Evolutionary conservation across 2,888 invertebrate species (phyloP).

Genomic region (Toxonevra muliebris): DNA sequence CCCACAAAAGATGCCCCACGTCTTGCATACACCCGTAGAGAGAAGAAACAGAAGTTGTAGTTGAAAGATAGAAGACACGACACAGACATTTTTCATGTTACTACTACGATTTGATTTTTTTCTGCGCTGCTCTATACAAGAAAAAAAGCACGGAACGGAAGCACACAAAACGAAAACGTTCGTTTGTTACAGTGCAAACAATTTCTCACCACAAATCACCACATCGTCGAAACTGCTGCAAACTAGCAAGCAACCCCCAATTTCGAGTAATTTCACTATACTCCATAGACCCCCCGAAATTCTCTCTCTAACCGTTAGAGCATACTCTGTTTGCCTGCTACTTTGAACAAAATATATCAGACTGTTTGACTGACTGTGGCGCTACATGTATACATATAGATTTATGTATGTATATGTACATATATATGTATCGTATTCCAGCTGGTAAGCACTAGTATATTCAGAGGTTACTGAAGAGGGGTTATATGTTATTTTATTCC

Average conservation of each 20-base stretch:
- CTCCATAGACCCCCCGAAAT: background rate
- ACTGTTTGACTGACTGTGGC: too few relatives aligned
- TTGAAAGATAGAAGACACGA: conserved; percentile 47
- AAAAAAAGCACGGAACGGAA: background rate
- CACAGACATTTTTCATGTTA: conserved; percentile 57
- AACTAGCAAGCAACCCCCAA: background rate
- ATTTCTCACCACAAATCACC: conserved; percentile 28
- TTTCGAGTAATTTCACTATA: background rate
- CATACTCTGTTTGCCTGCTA: too few relatives aligned
- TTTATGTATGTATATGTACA: too few relatives aligned
- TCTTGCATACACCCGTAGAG: background rate
- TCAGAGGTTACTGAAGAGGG: too few relatives aligned
- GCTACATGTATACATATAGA: too few relatives aligned
- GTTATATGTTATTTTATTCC: too few relatives aligned
- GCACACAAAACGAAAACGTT: conserved; percentile 16
- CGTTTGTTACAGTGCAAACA: conserved; percentile 42
- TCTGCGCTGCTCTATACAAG: background rate
- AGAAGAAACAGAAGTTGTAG: background rate
- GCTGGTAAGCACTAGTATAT: too few relatives aligned
- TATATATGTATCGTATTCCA: too few relatives aligned
- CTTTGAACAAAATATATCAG: too few relatives aligned
- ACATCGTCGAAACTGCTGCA: conserved; percentile 13
- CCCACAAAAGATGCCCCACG: background rate
- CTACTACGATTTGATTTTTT: conserved; percentile 39
- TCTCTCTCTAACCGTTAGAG: too few relatives aligned